Conservation (phyloP, 2,113 vertebrate genomes). For the Taxidea taxus region DNA sequence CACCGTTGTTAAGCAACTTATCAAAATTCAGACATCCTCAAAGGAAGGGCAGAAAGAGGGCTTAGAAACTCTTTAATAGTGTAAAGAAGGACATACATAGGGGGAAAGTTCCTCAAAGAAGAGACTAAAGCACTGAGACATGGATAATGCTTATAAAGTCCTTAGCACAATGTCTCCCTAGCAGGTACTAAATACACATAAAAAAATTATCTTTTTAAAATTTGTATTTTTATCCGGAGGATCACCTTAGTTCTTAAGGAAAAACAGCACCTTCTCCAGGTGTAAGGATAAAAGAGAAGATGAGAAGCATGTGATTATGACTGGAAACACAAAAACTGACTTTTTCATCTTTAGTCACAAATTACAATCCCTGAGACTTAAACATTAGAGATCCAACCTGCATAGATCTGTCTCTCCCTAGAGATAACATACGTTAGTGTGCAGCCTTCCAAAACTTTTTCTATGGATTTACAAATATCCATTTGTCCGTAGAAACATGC, state of each 20-base stretch:
- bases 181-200: not conserved
- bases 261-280: not conserved
- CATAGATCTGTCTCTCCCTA: not conserved
- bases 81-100: not conserved
- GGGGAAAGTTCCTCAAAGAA: not conserved
- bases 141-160: not conserved
- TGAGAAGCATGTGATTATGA: not conserved
- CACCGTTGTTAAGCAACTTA: not conserved
- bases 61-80: not conserved
- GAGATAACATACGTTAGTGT: not conserved
- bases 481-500: not conserved
- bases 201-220: not conserved
- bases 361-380: not conserved
- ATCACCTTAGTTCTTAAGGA: not conserved
- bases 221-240: not conserved
- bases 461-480: not conserved
- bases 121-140: not conserved
- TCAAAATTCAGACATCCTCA: conserved; percentile 7
- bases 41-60: not conserved
- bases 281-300: not conserved
- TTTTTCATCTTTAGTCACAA: not conserved
- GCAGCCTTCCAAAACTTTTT: not conserved
- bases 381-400: not conserved
- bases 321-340: not conserved
- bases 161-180: not conserved